Percentiles rank a stretch among this genome's conserved stretches.
Conservation (phyloP, 2,113 vertebrate species). For the Spea multiplicata region DNA sequence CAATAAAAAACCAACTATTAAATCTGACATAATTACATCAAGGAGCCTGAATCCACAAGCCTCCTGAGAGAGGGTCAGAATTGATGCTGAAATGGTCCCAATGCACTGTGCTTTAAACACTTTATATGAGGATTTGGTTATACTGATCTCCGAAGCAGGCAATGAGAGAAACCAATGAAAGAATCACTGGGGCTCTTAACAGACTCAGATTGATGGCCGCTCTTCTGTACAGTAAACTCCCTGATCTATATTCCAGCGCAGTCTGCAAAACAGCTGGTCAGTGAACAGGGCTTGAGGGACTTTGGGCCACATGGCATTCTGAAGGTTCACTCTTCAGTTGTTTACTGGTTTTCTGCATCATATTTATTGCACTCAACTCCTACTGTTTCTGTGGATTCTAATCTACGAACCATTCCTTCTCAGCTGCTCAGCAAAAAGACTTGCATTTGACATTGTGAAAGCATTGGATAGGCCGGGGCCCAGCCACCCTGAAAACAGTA, state of each 20-base stretch:
- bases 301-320: constrained; percentile 8
- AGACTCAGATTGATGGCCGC: constrained; percentile 26
- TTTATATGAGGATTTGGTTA: constrained; percentile 33
- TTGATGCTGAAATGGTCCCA: constrained; percentile 33
- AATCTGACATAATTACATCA: constrained; percentile 44
- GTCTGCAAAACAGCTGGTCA: constrained; percentile 22
- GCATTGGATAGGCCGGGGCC: too few relatives aligned
- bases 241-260: constrained; percentile 4
- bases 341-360: constrained; percentile 9
- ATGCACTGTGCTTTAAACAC: constrained; percentile 36
- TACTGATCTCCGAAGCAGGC: constrained; percentile 30
- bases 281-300: constrained; percentile 4
- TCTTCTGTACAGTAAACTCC: constrained; percentile 30
- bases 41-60: constrained; percentile 19
- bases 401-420: constrained; percentile 8
- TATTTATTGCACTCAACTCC: not conserved
- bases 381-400: not conserved
- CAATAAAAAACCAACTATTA: constrained; percentile 36
- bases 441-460: too few relatives aligned
- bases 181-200: constrained; percentile 26
- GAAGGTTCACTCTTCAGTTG: constrained; percentile 12
- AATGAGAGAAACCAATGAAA: constrained; percentile 28
- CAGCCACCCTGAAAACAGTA: too few relatives aligned
- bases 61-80: constrained; percentile 29
- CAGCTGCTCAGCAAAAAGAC: not conserved